These are phyloP conservation scores for Eumaeus atala DNA, from an alignment of 1,140 invertebrate genomes.

Conservation along the genomic window DNA sequence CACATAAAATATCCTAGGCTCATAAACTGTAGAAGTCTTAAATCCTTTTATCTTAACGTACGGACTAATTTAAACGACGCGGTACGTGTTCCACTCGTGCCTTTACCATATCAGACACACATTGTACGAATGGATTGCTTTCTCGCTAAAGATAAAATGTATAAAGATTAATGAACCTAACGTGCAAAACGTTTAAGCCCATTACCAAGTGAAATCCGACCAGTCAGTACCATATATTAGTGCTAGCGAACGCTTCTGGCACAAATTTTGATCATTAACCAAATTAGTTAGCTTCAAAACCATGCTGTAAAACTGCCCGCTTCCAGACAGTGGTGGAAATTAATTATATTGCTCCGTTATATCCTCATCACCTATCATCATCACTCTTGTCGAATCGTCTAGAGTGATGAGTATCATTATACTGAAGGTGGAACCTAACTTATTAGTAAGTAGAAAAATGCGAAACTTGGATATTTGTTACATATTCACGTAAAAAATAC, in stretches of 20 bases:
- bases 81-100: constrained; percentile 1
- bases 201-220: constrained; percentile 71
- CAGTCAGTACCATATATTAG: constrained; percentile 74
- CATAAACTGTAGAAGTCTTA: background rate
- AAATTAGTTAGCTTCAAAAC: constrained; percentile 65
- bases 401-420: too few relatives aligned
- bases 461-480: too few relatives aligned
- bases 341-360: too few relatives aligned
- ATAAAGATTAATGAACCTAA: constrained; percentile 71
- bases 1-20: background rate
- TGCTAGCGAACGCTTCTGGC: constrained; percentile 62
- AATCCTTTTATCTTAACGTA: constrained; percentile 6
- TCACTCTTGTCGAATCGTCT: too few relatives aligned
- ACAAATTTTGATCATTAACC: constrained; percentile 71
- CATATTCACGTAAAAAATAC: too few relatives aligned
- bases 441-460: too few relatives aligned
- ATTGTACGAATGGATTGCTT: constrained; percentile 38
- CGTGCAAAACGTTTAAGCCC: constrained; percentile 73
- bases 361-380: too few relatives aligned
- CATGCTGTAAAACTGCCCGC: constrained; percentile 42
- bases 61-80: constrained; percentile 6
- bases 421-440: too few relatives aligned
- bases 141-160: constrained; percentile 63
- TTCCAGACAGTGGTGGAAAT: constrained; percentile 28
- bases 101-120: constrained; percentile 8